phyloP scores from a whole-genome alignment of 2,113 vertebrate species.

The Pyxicephalus adspersus region DNA sequence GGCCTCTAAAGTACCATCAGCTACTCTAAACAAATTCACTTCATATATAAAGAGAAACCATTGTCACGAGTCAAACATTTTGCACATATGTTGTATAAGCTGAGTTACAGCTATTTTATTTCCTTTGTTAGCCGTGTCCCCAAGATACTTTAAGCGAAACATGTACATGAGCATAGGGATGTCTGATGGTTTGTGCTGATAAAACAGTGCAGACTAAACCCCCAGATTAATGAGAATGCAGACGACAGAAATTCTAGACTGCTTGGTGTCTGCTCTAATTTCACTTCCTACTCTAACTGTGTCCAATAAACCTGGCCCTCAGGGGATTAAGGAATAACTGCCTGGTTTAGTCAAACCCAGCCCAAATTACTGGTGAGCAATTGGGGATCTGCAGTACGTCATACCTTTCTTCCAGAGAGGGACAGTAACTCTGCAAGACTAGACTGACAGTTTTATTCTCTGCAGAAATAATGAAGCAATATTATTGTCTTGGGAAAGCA shows the following conservation, averaged over 20 bases:
- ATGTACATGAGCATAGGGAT: slow-evolving; percentile 17
- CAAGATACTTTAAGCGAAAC: slow-evolving; percentile 20
- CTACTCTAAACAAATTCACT: no score
- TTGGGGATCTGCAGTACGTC: slow-evolving; percentile 33
- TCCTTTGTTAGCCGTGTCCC: not conserved
- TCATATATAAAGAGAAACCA: no score
- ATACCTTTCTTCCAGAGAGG: slow-evolving; percentile 27
- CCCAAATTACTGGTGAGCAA: slow-evolving; percentile 45
- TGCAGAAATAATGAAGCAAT: slow-evolving; percentile 34
- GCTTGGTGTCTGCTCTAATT: slow-evolving; percentile 64
- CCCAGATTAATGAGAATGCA: slow-evolving; percentile 63
- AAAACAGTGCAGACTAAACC: slow-evolving; percentile 65
- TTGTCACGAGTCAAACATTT: no score
- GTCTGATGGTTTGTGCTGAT: slow-evolving; percentile 61
- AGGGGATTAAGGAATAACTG: not conserved
- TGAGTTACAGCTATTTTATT: not conserved
- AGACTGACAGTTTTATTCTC: slow-evolving; percentile 44
- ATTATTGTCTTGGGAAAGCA: slow-evolving; percentile 30
- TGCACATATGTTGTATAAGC: not conserved
- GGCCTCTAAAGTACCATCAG: no score
- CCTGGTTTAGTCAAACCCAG: slow-evolving; percentile 24
- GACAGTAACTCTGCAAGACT: slow-evolving; percentile 25
- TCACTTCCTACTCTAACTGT: slow-evolving; percentile 32
- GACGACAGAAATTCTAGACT: slow-evolving; percentile 61
- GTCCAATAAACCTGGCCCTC: slow-evolving; percentile 45